Percentiles rank a stretch among this genome's conserved stretches.
Evolutionary conservation across 2,113 vertebrate genomes (phyloP).

Genomic region (Cyprinodon tularosa): DNA sequence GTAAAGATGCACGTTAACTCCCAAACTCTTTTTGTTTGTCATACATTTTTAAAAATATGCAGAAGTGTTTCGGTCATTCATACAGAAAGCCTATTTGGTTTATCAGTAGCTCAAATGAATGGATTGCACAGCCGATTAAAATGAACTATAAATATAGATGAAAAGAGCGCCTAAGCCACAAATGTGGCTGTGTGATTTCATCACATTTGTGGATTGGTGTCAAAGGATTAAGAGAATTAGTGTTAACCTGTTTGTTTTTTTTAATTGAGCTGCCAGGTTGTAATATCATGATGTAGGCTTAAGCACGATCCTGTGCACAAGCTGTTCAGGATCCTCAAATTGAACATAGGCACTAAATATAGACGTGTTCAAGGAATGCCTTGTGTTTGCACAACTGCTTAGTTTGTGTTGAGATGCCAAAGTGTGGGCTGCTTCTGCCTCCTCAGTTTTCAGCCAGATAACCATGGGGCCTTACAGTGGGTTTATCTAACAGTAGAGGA

Average conservation of each 20-base stretch:
- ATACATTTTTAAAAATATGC: background rate
- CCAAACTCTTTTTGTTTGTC: background rate
- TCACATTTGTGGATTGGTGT: background rate
- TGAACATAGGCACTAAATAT: constrained; percentile 14
- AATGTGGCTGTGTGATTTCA: constrained; percentile 1
- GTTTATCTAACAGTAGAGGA: constrained; percentile 23
- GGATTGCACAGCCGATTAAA: background rate
- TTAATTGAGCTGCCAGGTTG: constrained; percentile 15
- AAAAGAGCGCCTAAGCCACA: background rate
- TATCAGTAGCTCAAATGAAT: background rate
- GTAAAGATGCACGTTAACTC: background rate
- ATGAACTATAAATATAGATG: background rate
- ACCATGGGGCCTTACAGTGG: constrained; percentile 16
- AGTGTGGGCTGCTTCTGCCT: constrained; percentile 33
- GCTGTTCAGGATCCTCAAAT: constrained; percentile 15
- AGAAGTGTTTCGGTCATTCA: background rate
- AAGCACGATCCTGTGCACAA: constrained; percentile 1
- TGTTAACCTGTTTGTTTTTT: constrained; percentile 20
- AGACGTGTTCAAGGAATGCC: constrained; percentile 15
- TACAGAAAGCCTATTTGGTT: background rate
- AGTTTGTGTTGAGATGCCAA: constrained; percentile 27
- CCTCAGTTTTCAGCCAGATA: constrained; percentile 11
- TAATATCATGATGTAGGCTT: background rate
- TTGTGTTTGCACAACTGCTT: constrained; percentile 14
- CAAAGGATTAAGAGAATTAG: constrained; percentile 5